Evolutionary conservation across 2,113 vertebrate species (phyloP), one percentile per base, ranked within the genome.

Genomic region (Glareola pratincola): DNA sequence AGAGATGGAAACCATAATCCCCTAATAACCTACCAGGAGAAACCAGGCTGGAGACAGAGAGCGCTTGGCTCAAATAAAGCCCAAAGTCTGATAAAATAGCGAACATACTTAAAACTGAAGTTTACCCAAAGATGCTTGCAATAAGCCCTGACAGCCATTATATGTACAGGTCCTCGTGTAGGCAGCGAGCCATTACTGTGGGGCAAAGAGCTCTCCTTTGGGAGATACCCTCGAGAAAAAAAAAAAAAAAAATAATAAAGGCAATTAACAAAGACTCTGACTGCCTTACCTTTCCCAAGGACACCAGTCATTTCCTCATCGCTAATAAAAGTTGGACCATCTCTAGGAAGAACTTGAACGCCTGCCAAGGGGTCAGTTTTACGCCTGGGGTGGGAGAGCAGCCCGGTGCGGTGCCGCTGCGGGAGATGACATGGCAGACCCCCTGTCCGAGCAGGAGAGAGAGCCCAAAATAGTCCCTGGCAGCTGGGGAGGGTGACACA

Each of bases 211-310:
- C 9, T 73, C 20, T 66, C 77, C 87, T 95, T 57, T 62, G 53
- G 81, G 77, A 82, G 48, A 73, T 14, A 82, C 20, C n/a, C 30
- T 89, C 32, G 47, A 14, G 60, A 37, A 62, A 37, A 62, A 60
- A 12, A 41, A 41, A 41, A 12, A 23, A 63, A 12, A 41, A 41
- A 41, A 12, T 15, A 63, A 30, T 2, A 19, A 69, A 92, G 36
- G 53, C 76, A 62, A 57, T 85, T 53, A 57, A 30, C 43, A 30
- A 4, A 78, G 68, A 3, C 51, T 67, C 36, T 39, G 60, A 12
- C 53, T 89, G 75, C 83, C 39, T 76, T 85, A 89, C 92, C 89
- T 87, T 82, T 96, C 69, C 87, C 84, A 96, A 95, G 93, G 94
- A 94, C 94, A 76, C 29, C 77, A 77, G 84, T 45, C 54, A 36